Conservation (phyloP, 2,888 invertebrate species). For the Aphodius granarius region DNA sequence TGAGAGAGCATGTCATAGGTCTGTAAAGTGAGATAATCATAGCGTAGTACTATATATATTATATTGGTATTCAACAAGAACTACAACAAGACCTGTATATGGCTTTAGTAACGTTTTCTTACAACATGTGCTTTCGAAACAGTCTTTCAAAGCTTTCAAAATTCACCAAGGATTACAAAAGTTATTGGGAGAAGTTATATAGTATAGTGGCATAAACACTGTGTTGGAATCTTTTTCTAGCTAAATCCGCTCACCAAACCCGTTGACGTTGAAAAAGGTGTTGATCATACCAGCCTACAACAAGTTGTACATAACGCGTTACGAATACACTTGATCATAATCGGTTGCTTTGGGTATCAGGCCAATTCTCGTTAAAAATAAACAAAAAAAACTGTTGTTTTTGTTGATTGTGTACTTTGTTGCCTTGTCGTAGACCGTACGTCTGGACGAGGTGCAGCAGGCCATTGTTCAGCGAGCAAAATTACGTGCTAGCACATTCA, state of each 20-base stretch:
- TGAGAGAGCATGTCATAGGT: too few relatives aligned
- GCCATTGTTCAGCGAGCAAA: constrained; percentile 59
- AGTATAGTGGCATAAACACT: too few relatives aligned
- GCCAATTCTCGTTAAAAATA: constrained; percentile 31
- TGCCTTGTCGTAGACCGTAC: constrained; percentile 56
- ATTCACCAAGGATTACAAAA: too few relatives aligned
- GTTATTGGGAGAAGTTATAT: too few relatives aligned
- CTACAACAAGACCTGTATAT: too few relatives aligned
- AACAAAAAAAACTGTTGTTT: constrained; percentile 24
- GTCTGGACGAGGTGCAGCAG: constrained; percentile 61
- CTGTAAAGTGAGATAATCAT: too few relatives aligned
- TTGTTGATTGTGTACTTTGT: background rate
- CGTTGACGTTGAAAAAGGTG: background rate
- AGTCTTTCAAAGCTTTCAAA: too few relatives aligned
- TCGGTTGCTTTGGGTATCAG: constrained; percentile 36
- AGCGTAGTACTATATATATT: too few relatives aligned
- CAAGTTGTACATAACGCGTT: constrained; percentile 40
- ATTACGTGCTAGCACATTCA: constrained; percentile 53
- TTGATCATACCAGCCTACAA: constrained; percentile 40
- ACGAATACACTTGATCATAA: constrained; percentile 39
- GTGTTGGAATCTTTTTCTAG: background rate
- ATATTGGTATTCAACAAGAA: too few relatives aligned
- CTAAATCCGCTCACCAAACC: background rate
- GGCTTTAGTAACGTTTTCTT: too few relatives aligned
- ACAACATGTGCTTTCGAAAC: too few relatives aligned